phyloP scores from a whole-genome alignment of 2,113 vertebrate species.

The Chaetodon trifascialis region DNA sequence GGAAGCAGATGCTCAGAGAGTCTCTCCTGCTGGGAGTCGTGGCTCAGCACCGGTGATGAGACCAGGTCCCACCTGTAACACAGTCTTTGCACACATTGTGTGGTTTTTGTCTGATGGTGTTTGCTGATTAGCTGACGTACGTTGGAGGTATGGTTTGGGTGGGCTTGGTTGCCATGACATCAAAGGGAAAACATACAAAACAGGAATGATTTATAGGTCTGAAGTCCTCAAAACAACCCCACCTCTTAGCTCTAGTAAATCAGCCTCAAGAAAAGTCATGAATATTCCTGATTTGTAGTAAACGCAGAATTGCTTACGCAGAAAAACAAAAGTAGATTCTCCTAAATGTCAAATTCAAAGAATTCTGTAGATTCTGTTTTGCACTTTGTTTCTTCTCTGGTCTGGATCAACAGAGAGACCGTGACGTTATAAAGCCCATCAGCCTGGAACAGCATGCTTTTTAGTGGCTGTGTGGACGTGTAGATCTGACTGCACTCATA shows the following conservation, averaged over 20 bases:
- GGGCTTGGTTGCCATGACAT: conserved; percentile 64
- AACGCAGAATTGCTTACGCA: background rate
- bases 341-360: background rate
- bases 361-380: background rate
- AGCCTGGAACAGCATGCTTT: background rate
- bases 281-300: conserved; percentile 28
- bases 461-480: conserved; percentile 4
- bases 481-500: conserved; percentile 2
- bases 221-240: conserved; percentile 43
- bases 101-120: conserved; percentile 25
- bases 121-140: conserved; percentile 18
- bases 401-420: conserved; percentile 10
- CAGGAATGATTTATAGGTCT: conserved; percentile 56
- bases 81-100: background rate
- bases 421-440: background rate
- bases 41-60: conserved; percentile 30
- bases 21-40: conserved; percentile 33
- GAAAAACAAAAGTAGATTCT: background rate
- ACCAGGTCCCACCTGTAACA: conserved; percentile 48
- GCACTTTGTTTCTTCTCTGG: background rate
- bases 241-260: conserved; percentile 53
- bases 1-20: conserved; percentile 69
- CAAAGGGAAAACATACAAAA: conserved; percentile 55
- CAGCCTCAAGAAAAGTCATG: conserved; percentile 20
- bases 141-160: conserved; percentile 53